Percentiles rank a stretch among this genome's conserved stretches.
These are phyloP conservation scores for Cotesia chilonis DNA, from an alignment of 1,140 invertebrate genomes.

Conservation along the genomic window DNA sequence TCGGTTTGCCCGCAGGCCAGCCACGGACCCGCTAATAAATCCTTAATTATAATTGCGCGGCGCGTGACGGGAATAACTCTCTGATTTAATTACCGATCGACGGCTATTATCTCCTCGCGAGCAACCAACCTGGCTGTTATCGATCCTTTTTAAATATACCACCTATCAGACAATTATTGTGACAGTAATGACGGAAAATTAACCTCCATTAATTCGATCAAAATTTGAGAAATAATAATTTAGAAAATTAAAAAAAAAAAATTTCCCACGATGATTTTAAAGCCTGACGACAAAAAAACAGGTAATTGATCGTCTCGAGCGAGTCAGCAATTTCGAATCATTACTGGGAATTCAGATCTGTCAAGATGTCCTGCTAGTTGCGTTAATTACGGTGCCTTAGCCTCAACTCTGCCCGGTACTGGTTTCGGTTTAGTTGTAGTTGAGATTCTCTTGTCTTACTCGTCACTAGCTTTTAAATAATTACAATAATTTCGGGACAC, in stretches of 20 bases:
- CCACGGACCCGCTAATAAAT: constrained; percentile 62
- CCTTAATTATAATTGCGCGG: constrained; percentile 67
- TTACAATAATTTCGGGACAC: constrained; percentile 66
- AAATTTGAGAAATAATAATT: too few relatives aligned
- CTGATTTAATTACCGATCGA: constrained; percentile 65
- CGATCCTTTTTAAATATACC: constrained; percentile 7
- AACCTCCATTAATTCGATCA: too few relatives aligned
- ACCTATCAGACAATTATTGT: neutral
- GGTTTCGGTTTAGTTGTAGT: constrained; percentile 29
- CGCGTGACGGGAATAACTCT: constrained; percentile 65
- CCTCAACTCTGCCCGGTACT: constrained; percentile 32
- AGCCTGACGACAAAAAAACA: neutral
- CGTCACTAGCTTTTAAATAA: constrained; percentile 55
- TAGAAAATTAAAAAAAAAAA: too few relatives aligned
- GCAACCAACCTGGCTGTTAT: constrained; percentile 33
- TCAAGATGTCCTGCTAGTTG: constrained; percentile 63
- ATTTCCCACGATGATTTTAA: constrained; percentile 14
- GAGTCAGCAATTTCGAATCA: constrained; percentile 53
- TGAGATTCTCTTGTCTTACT: constrained; percentile 15
- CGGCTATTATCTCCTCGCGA: constrained; percentile 39
- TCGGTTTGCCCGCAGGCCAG: constrained; percentile 48
- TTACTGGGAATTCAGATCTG: constrained; percentile 64
- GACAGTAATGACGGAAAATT: neutral
- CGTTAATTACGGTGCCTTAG: constrained; percentile 62
- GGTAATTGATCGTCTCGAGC: constrained; percentile 32